These are phyloP conservation scores for Scaptomyza tumidula DNA, from an alignment of 2,888 invertebrate genomes.

Conservation along the genomic window DNA sequence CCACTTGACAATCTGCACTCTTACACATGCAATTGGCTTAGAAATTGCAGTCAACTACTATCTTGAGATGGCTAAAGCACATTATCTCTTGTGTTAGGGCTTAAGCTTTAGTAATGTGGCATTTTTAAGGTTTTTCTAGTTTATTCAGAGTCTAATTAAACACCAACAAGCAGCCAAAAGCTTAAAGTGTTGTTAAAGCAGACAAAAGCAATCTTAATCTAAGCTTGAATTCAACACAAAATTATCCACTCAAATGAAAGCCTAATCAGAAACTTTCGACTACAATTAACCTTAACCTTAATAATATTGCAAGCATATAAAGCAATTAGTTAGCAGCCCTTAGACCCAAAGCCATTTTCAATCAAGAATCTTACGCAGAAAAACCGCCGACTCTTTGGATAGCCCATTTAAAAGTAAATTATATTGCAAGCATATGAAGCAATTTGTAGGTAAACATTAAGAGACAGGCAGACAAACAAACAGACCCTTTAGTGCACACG, in stretches of 20 bases:
- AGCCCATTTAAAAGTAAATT: constrained; percentile 47
- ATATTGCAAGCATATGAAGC: constrained; percentile 70
- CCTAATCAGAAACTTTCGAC: constrained; percentile 16
- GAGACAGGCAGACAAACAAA: neutral
- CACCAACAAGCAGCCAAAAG: neutral
- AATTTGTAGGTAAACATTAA: constrained; percentile 54
- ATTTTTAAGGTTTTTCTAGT: neutral
- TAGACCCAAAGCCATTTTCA: constrained; percentile 13
- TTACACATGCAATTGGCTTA: constrained; percentile 30
- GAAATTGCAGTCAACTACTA: constrained; percentile 22
- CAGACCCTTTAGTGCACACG: neutral
- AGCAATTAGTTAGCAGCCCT: constrained; percentile 28
- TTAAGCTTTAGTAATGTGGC: neutral
- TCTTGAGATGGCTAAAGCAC: constrained; percentile 1
- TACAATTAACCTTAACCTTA: constrained; percentile 3
- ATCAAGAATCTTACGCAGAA: constrained; percentile 15
- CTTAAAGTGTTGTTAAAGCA: neutral
- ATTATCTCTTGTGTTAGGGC: constrained; percentile 4
- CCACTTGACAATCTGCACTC: constrained; percentile 52
- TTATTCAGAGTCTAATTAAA: neutral
- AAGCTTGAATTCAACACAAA: too few species aligned
- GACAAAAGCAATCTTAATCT: neutral
- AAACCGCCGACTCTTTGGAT: constrained; percentile 14
- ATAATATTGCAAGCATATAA: constrained; percentile 19
- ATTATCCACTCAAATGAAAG: neutral